Evolutionary conservation across 2,113 vertebrate genomes (phyloP).

Genomic region (Scolopax mira): DNA sequence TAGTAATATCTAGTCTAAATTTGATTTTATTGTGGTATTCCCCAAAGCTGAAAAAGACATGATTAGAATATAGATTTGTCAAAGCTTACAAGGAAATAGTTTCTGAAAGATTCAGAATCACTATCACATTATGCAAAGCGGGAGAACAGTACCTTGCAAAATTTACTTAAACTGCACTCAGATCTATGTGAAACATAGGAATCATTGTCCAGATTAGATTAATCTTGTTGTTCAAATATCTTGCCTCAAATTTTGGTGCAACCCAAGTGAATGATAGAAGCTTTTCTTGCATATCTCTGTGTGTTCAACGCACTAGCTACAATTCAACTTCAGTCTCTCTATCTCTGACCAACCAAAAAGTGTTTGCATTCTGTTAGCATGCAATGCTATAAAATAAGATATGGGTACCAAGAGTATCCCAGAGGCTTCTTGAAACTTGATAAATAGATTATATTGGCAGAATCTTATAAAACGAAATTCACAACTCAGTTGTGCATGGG

Average conservation of each 20-base stretch:
- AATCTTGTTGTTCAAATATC: background rate
- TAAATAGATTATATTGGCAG: background rate
- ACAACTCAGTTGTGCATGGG: background rate
- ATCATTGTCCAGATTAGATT: background rate
- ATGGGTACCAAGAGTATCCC: background rate
- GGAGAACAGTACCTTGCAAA: background rate
- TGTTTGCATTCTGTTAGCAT: background rate
- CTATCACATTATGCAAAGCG: background rate
- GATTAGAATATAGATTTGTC: background rate
- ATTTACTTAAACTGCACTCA: background rate
- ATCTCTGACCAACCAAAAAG: background rate
- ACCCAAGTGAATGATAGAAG: background rate
- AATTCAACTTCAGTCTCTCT: background rate
- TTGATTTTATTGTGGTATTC: background rate
- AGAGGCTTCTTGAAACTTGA: background rate
- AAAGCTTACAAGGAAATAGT: background rate
- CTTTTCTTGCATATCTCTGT: background rate
- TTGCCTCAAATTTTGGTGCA: background rate
- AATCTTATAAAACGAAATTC: background rate
- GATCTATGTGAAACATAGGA: background rate
- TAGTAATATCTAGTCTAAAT: background rate
- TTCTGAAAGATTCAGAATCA: background rate
- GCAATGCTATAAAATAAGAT: background rate
- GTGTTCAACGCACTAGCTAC: background rate
- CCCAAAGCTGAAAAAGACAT: background rate